phyloP scores from a whole-genome alignment of 1,140 invertebrate genomes.

The Leptinotarsa defecta region DNA sequence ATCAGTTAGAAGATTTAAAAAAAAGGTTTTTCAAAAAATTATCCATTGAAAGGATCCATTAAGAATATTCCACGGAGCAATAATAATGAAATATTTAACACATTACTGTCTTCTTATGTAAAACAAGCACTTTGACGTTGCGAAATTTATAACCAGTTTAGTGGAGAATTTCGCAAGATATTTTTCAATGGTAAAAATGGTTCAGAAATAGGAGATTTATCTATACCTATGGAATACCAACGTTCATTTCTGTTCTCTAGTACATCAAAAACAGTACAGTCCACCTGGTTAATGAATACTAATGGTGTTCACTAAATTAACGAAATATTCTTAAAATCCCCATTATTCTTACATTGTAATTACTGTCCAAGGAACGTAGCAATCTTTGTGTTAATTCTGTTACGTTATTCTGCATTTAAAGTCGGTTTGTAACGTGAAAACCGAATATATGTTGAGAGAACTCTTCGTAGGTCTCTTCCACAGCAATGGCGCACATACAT shows the following conservation, averaged over 20 bases:
- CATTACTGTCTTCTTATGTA: conserved; percentile 42
- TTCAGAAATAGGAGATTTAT: conserved; percentile 27
- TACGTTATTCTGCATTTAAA: conserved; percentile 65
- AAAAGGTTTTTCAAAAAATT: neutral
- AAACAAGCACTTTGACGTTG: conserved; percentile 43
- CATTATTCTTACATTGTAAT: conserved; percentile 69
- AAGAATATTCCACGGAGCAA: neutral
- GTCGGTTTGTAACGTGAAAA: conserved; percentile 56
- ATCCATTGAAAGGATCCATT: neutral
- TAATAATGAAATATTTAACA: conserved; percentile 27
- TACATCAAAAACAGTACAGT: conserved; percentile 41
- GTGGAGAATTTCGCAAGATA: conserved; percentile 27
- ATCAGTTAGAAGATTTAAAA: neutral
- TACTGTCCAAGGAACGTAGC: conserved; percentile 68
- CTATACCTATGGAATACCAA: conserved; percentile 22
- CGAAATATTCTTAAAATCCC: conserved; percentile 37
- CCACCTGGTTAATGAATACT: conserved; percentile 44
- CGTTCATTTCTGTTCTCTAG: conserved; percentile 34
- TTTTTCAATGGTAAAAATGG: conserved; percentile 12
- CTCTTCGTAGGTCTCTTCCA: conserved; percentile 55
- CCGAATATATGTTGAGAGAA: conserved; percentile 55
- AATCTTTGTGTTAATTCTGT: conserved; percentile 68
- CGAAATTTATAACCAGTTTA: conserved; percentile 36
- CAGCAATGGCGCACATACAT: conserved; percentile 58
- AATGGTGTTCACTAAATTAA: conserved; percentile 43